Evolutionary conservation across 2,113 vertebrate species (phyloP).

Genomic region (Balaeniceps rex): DNA sequence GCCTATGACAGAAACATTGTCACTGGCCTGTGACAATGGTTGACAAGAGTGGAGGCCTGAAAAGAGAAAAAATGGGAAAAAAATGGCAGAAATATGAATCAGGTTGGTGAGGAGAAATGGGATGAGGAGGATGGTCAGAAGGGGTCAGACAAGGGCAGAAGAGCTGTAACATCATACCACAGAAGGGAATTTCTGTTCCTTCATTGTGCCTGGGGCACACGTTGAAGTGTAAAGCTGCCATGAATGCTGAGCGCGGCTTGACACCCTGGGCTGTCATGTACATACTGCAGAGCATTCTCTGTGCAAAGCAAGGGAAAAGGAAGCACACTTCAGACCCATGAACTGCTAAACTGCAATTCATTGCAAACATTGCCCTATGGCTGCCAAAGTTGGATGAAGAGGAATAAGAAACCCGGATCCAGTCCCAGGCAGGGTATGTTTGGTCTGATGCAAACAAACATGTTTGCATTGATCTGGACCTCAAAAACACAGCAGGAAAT

Average conservation of each 20-base stretch:
- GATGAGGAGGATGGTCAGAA: background rate
- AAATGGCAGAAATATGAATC: background rate
- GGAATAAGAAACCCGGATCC: background rate
- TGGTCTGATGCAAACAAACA: background rate
- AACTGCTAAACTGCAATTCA: background rate
- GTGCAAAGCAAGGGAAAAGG: background rate
- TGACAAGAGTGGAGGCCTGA: background rate
- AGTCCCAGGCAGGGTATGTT: background rate
- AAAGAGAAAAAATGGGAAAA: background rate
- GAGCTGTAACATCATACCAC: background rate
- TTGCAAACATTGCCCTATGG: background rate
- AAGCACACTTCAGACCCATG: background rate
- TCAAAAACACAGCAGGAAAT: background rate
- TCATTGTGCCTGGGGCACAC: background rate
- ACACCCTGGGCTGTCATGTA: background rate
- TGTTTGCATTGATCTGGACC: background rate
- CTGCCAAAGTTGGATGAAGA: background rate
- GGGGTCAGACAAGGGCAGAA: background rate
- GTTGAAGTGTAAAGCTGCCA: background rate
- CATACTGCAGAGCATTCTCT: background rate
- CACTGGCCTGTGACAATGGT: background rate
- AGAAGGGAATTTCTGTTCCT: background rate
- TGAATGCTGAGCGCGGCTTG: background rate
- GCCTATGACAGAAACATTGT: background rate
- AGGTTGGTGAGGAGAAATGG: background rate